A percentile compares a stretch with the other conserved stretches of the same genome.
Conservation (phyloP, 2,888 invertebrate species). For the Ditula angustiorana region DNA sequence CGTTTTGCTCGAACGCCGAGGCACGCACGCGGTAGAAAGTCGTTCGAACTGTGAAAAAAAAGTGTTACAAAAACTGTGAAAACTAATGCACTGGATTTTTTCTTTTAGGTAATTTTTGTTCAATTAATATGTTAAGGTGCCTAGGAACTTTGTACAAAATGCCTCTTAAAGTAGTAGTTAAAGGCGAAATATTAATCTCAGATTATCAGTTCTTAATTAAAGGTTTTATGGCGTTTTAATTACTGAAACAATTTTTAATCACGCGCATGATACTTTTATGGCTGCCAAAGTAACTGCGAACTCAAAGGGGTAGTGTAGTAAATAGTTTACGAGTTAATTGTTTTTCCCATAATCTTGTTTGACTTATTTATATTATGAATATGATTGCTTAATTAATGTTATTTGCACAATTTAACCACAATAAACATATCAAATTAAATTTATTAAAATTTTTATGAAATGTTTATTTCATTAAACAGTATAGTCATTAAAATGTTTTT, state of each 20-base stretch:
- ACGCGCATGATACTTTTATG: background rate
- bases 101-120: background rate
- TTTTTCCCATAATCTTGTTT: background rate
- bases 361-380: too few species aligned
- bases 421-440: too few species aligned
- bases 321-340: background rate
- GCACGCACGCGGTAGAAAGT: constrained; percentile 58
- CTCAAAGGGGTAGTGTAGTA: background rate
- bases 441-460: too few species aligned
- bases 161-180: too few species aligned
- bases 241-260: background rate
- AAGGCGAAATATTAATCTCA: too few species aligned
- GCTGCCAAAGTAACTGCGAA: background rate
- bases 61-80: constrained; percentile 21
- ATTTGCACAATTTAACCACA: too few species aligned
- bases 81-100: constrained; percentile 3
- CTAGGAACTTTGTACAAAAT: too few species aligned
- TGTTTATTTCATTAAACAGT: too few species aligned
- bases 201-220: too few species aligned
- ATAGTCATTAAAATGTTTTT: too few species aligned
- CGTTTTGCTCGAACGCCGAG: constrained; percentile 37
- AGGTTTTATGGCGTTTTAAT: too few species aligned
- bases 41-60: constrained; percentile 42
- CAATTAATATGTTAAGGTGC: background rate
- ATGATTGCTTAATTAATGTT: too few species aligned